Base-by-base conservation (phyloP, 2,797 vertebrate genomes). In the Microtus californicus region DNA sequence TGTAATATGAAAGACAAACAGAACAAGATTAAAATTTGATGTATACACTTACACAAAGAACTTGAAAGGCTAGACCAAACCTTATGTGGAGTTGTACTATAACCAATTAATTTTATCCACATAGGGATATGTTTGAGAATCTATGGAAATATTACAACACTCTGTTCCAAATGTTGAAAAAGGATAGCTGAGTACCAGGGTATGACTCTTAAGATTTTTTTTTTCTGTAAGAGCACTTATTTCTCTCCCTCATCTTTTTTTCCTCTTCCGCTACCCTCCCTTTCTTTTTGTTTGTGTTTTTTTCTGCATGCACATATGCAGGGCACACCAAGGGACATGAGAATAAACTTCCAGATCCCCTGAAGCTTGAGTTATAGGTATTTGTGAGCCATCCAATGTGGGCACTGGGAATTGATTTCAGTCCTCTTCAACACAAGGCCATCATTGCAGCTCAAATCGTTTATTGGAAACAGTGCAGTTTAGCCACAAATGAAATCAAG, bases 1-100 rank as follows among this genome's bases (percentile, higher is more conserved):
- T 94, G 0, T 86, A 74, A 69, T 76, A 86, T 19, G 40, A 77
- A 95, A 85, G 43, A 40, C 89, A 87, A 92, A 91, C 48, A 45
- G 54, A 74, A 61, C 14, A 85, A 74, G 43, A 71, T 79, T 80
- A n/a, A 89, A 89, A 43, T 86, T 87, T 87, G 6, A 40, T 73
- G 29, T 63, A 69, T 85, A 54, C 67, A 29, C 11, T 74, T 6
- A 90, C 15, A 94, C 2, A 78, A 77, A 90, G 3, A 37, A 69
- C 29, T 73, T 79, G 40, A 89, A 90, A 40, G 87, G 37, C 3
- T 3, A 10, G 10, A 6, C 1, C 8, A 25, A 37, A 10, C 77
- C 8, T 61, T 13, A 83, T 69, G n/a, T 51, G 8, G 23, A 43
- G n/a, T 10, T 87, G 10, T 83, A n/a, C 4, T 40, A 3, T 13